Evolutionary conservation across 2,888 invertebrate species (phyloP), one percentile per base, ranked within the genome.

Genomic region (Scaptodrosophila latifasciaeformis): DNA sequence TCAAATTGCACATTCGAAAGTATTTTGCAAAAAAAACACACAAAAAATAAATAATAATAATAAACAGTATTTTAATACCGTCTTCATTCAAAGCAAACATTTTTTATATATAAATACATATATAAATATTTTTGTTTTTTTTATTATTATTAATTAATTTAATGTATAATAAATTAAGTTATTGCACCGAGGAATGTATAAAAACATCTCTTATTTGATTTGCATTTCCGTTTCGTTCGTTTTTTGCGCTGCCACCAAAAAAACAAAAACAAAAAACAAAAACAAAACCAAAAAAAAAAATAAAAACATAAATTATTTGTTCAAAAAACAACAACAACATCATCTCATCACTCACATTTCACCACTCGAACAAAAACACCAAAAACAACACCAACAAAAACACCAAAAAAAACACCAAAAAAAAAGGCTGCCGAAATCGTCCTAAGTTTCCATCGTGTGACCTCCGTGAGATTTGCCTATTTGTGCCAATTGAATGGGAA

Each of bases 371-470:
- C 40, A 42, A 31, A 43, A 17, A 17, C 13, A 44, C 3, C 12
- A 55, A 42, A 29, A 46, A 5, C 17, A 44, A 47, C 42, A 56
- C 39, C 5, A 10, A 30, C 48, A 44, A 45, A 49, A 55, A 47
- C 29, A 50, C 39, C 13, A 49, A 49, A 49, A 3, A 7, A 37
- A 48, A 37, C 45, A n/a, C 35, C 50, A 17, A 54, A 62, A 54
- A 44, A 45, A 83, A 89, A 93, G 92, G 92, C 91, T 81, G 89
- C 88, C 84, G 88, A 89, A 86, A 89, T 91, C 85, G 89, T 89
- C 80, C 88, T 91, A 84, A 89, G 90, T 86, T 88, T 93, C 84
- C 92, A 92, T 87, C 90, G 93, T 86, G 89, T 92, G 83, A 90
- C 92, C 87, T 90, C 91, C 74, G 88, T 92, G 84, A 89, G 88